These are phyloP conservation scores for Rousettus madagascariensis DNA, from an alignment of 2,797 vertebrate species.

Conservation along the genomic window DNA sequence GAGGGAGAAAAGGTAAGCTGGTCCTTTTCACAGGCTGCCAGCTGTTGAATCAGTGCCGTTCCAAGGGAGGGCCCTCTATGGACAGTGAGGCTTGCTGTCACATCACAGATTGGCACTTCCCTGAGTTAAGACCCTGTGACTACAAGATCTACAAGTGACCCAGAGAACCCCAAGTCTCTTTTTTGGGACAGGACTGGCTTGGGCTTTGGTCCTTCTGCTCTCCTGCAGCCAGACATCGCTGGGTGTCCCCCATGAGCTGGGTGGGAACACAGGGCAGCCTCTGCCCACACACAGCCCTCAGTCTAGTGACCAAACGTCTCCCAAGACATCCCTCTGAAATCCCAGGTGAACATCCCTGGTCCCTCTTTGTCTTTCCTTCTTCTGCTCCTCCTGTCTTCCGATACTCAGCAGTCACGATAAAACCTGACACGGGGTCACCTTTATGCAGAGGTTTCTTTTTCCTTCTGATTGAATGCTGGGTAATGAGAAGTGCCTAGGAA, in stretches of 20 bases:
- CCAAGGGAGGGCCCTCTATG: not conserved
- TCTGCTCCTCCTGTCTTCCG: not conserved
- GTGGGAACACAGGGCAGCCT: not conserved
- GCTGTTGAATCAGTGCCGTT: not conserved
- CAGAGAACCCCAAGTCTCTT: not conserved
- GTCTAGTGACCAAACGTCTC: not conserved
- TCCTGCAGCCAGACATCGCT: not conserved
- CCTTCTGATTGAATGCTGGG: not conserved
- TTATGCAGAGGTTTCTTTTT: not conserved
- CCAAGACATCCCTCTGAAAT: not conserved
- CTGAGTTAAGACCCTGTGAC: not conserved
- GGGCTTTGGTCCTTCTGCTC: not conserved
- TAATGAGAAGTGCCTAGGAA: not conserved
- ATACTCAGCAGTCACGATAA: not conserved
- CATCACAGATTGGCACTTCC: not conserved
- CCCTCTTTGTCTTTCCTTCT: not conserved
- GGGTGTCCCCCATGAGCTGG: fast-evolving
- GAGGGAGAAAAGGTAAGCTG: not conserved
- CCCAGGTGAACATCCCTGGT: not conserved
- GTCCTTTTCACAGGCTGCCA: not conserved
- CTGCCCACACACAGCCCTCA: not conserved
- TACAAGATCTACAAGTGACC: not conserved
- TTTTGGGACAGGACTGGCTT: not conserved
- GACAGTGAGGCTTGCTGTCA: not conserved
- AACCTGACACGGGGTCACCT: slow-evolving; percentile 42